A percentile compares a stretch with the other conserved stretches of the same genome.
Evolutionary conservation across 2,113 vertebrate genomes (phyloP).

Genomic region (Podocnemis expansa): DNA sequence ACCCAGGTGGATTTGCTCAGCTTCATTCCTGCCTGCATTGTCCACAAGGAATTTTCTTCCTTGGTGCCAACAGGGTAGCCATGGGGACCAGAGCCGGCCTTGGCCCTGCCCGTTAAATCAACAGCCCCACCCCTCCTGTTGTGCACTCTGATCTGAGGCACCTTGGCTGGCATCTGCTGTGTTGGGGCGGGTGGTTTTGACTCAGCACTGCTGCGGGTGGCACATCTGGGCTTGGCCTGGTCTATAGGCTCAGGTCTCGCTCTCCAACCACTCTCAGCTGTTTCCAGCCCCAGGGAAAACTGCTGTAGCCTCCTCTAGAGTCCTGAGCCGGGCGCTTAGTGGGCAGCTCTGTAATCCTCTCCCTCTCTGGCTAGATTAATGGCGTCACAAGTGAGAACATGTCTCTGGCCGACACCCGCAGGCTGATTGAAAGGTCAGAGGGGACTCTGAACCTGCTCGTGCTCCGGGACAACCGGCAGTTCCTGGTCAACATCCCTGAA

Average conservation of each 20-base stretch:
- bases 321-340: neutral
- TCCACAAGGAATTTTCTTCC: neutral
- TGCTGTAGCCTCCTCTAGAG: neutral
- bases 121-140: neutral
- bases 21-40: neutral
- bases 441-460: slow-evolving; percentile 89
- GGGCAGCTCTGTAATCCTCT: neutral
- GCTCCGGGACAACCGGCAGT: slow-evolving; percentile 87
- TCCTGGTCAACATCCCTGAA: slow-evolving; percentile 91
- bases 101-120: neutral
- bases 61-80: neutral
- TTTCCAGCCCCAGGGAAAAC: neutral
- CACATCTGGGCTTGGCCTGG: neutral
- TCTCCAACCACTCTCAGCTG: neutral
- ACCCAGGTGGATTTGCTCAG: neutral
- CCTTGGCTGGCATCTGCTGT: neutral
- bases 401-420: slow-evolving; percentile 91
- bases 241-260: neutral
- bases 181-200: neutral
- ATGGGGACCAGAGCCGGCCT: neutral
- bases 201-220: neutral
- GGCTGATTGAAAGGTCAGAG: slow-evolving; percentile 89
- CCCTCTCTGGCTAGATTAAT: slow-evolving; percentile 84
- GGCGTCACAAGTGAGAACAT: slow-evolving; percentile 92
- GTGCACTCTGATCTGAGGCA: neutral